A percentile compares a stretch with the other conserved stretches of the same genome.
phyloP scores from a whole-genome alignment of 2,797 vertebrate species.

The Enteromius mattozi region DNA sequence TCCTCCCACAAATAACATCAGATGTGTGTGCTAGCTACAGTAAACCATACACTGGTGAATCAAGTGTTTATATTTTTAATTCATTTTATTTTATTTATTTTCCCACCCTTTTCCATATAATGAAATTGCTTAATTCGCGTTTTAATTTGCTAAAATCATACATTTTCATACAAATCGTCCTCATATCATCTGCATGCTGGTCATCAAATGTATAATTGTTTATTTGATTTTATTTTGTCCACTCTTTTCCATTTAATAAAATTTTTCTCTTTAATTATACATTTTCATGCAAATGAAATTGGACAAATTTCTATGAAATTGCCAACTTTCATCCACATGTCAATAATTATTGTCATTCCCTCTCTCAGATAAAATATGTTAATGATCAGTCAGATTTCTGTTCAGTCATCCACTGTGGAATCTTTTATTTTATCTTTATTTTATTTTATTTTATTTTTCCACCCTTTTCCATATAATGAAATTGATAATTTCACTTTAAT shows the following conservation, averaged over 20 bases:
- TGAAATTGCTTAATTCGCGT: background rate
- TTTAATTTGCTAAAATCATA: background rate
- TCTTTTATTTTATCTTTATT: background rate
- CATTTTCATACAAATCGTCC: background rate
- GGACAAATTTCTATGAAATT: background rate
- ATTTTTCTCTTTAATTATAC: background rate
- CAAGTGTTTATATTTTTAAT: background rate
- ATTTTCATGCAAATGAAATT: background rate
- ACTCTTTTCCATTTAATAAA: background rate
- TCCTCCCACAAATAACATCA: conserved; percentile 72
- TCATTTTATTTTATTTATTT: background rate
- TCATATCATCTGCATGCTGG: background rate
- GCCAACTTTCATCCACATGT: background rate
- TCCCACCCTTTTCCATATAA: background rate
- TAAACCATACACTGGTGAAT: background rate
- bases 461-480: background rate
- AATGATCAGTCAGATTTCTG: background rate
- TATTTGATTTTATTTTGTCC: background rate
- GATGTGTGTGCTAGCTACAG: background rate
- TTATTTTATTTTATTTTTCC: background rate
- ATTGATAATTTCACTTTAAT: background rate
- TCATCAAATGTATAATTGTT: background rate
- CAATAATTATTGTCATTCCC: background rate
- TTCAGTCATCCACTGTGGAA: background rate
- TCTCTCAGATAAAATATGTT: background rate